Evolutionary conservation across 2,888 invertebrate species (phyloP), one percentile per base, ranked within the genome.

Genomic region (Heliconius sara): DNA sequence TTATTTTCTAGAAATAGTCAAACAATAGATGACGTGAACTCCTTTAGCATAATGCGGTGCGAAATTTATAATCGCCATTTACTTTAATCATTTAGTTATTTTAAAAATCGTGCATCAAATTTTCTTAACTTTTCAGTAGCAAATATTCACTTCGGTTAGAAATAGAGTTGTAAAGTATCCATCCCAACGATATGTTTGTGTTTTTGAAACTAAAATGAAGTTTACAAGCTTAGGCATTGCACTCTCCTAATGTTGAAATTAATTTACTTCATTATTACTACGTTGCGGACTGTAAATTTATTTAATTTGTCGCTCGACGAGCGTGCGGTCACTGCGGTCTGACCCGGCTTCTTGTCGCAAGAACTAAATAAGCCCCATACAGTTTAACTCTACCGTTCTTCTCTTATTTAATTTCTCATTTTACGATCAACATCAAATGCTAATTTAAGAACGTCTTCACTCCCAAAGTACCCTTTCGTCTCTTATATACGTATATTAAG

Each of bases 231-330:
- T 57, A 73, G 66, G 60, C 73, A 75, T 75, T 79, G 78, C 78
- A 75, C 74, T 79, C 60, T 72, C 52, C 65, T 77, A 79, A 76
- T 81, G 81, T 79, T 78, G 82, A 82, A 82, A 81, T 81, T 81
- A 81, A 78, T 79, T 78, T 65, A 76, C 76, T 81, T 81, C 76
- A 79, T 81, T 78, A 82, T 82, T 73, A 71, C 78, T 76, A 72
- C 83, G 85, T 87, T 86, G 87, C 82, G 83, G 84, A 82, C 85
- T 87, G 88, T 88, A 88, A 89, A 89, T 90, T 90, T 86, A 91
- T 91, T 91, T 89, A 90, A 92, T 92, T 91, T 91, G 91, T 91
- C 88, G 88, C 87, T 85, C 84, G 85, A 86, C 86, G 86, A 85
- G 85, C 84, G 85, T 85, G 88, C 84, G 88, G 89, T 87, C 87